phyloP scores from a whole-genome alignment of 2,797 vertebrate genomes.

The Liparis tanakae region DNA sequence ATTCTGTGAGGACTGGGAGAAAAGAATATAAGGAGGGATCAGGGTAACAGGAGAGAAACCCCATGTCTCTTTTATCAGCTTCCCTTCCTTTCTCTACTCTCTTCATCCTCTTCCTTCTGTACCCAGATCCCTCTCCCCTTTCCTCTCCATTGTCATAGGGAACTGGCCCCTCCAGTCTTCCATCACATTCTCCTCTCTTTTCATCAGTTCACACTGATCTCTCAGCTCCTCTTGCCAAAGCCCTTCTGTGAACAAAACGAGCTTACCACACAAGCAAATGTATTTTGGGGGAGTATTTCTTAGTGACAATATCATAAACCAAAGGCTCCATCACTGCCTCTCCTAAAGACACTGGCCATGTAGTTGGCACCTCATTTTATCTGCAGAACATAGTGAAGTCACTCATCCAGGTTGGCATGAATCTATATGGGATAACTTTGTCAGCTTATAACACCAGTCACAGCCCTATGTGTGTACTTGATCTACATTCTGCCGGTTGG shows the following conservation, averaged over 20 bases:
- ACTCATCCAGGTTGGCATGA: not conserved
- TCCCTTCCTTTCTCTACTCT: too few relatives aligned
- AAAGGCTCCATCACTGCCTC: not conserved
- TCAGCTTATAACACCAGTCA: constrained; percentile 4
- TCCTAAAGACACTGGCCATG: not conserved
- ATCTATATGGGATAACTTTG: not conserved
- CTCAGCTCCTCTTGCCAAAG: not conserved
- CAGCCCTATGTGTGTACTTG: not conserved
- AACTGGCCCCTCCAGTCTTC: not conserved
- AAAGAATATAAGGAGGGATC: too few relatives aligned
- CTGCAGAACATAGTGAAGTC: not conserved
- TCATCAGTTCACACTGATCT: not conserved
- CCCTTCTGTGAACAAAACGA: not conserved
- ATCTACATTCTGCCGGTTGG: not conserved
- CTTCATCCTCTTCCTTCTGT: not conserved
- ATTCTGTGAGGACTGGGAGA: not conserved
- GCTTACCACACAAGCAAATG: not conserved
- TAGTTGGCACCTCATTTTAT: not conserved
- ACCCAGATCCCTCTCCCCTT: not conserved
- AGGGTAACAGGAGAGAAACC: too few relatives aligned
- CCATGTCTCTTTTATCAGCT: too few relatives aligned
- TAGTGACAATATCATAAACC: constrained; percentile 17
- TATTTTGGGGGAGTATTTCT: constrained; percentile 9
- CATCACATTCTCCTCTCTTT: not conserved
- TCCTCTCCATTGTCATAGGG: not conserved